A percentile compares a stretch with the other conserved stretches of the same genome.
Conservation (phyloP, 2,888 invertebrate genomes). For the Gryllus longicercus region DNA sequence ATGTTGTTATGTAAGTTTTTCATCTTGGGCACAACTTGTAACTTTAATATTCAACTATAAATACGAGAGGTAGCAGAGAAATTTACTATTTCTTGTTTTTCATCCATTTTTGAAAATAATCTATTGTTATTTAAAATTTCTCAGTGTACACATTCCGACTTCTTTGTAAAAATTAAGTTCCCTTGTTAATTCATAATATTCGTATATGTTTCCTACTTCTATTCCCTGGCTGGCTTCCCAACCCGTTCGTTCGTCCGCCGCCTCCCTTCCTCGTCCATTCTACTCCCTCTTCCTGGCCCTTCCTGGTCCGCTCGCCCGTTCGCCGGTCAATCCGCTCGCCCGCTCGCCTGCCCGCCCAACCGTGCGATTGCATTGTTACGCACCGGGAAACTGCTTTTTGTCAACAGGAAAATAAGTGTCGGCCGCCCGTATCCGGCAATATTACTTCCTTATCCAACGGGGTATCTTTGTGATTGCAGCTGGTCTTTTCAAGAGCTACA, state of each 20-base stretch:
- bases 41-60: too few species aligned
- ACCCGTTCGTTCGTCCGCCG: neutral
- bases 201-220: neutral
- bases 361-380: neutral
- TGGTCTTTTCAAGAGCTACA: neutral
- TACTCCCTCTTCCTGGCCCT: neutral
- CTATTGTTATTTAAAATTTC: too few species aligned
- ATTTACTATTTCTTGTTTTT: too few species aligned
- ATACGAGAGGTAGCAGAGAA: too few species aligned
- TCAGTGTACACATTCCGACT: too few species aligned
- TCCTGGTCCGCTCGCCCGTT: neutral
- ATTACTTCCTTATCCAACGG: neutral
- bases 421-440: neutral
- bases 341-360: neutral
- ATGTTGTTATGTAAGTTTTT: too few species aligned
- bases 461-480: conserved; percentile 5
- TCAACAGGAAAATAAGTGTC: conserved; percentile 11
- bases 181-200: neutral
- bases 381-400: neutral
- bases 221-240: neutral
- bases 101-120: too few species aligned
- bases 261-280: neutral
- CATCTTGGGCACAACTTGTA: too few species aligned
- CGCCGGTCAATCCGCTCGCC: neutral
- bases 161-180: too few species aligned